Base-by-base conservation (phyloP, 1,140 invertebrate species). In the Drosophila busckii region DNA sequence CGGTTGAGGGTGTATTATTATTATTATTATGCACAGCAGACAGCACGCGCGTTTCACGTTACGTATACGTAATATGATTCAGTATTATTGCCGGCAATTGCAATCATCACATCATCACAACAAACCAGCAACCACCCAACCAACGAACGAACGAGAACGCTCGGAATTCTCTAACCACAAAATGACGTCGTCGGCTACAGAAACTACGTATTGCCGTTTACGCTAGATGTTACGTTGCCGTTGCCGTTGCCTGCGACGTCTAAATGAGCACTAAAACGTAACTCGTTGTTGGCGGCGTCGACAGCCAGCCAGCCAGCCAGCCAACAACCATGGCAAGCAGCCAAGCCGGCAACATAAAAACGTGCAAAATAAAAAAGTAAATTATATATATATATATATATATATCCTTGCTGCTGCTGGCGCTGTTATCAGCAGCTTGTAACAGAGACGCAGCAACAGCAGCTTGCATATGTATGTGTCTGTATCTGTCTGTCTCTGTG, bases 231-330 rank as follows among this genome's bases (percentile, higher is more conserved):
- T 54, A 44, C 32, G 54, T 58, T 40, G 49, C 48, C 25, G 59
- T 62, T 58, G 65, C 42, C 52, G 41, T 64, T 46, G 25, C 53
- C 62, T 61, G 56, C 67, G 67, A 68, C 68, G 71, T 80, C 73
- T 80, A 78, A 78, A 80, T 80, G 73, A 65, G 73, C 68, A 78
- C 73, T 78, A 80, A 78, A 75, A 78, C 53, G 66, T 66, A 60
- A 62, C 28, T 46, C 23, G 49, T 31, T 31, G 55, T 12, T 31
- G 29, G 17, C 9, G 44, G 23, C 32, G 44, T 17, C 19, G 34
- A 20, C 34, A 6, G n/a, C 23, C 17, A 10, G 13, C 32, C 15
- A 17, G 54, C 10, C 52, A 38, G 50, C 20, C 22, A 52, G 65
- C 56, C 58, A 6, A 12, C 23, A 23, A 10, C 19, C 32, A 20